Percentiles rank a stretch among this genome's conserved stretches.
Conservation (phyloP, 2,888 invertebrate species). For the Fabriciana adippe region DNA sequence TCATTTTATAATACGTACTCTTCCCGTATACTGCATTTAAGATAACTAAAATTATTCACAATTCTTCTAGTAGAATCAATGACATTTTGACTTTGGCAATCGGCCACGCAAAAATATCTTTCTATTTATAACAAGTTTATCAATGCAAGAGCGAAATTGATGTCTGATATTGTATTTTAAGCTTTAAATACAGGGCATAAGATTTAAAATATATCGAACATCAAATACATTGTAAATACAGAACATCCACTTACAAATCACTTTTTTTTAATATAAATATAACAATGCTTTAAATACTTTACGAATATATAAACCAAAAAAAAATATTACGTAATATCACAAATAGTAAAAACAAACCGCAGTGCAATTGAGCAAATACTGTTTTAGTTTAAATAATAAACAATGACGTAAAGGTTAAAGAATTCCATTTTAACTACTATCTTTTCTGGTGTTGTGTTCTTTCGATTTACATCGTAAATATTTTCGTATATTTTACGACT, state of each 20-base stretch:
- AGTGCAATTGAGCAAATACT: no score
- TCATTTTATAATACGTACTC: neutral
- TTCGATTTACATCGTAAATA: no score
- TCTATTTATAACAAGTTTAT: constrained; percentile 48
- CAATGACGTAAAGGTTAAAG: no score
- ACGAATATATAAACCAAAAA: no score
- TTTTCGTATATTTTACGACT: no score
- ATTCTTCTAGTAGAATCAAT: constrained; percentile 24
- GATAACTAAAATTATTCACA: constrained; percentile 9
- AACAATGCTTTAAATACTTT: neutral
- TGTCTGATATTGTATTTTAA: constrained; percentile 6
- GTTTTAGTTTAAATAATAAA: no score
- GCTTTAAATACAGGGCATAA: neutral
- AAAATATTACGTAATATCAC: no score
- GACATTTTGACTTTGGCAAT: constrained; percentile 48
- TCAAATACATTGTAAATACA: neutral
- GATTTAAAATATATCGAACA: neutral
- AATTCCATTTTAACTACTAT: no score
- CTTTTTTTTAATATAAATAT: neutral
- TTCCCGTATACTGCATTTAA: neutral
- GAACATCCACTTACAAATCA: neutral
- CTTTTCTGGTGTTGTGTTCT: no score
- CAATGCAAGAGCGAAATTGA: constrained; percentile 30
- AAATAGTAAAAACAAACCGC: no score
- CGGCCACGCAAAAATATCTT: constrained; percentile 48